Conservation (phyloP, 2,113 vertebrate species). For the Atrichornis clamosus region DNA sequence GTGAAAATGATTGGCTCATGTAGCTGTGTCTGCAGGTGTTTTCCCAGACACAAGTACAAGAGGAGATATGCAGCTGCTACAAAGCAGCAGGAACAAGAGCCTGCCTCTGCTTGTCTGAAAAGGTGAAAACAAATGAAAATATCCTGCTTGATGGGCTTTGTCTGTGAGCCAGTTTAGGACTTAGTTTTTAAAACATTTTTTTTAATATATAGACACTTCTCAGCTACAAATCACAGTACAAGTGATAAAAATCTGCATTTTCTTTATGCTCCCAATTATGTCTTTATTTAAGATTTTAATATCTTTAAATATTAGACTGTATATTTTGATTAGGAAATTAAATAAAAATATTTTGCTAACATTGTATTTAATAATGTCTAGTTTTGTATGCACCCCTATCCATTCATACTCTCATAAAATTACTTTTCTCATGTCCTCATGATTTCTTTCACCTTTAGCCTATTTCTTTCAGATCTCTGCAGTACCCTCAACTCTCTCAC, state of each 20-base stretch:
- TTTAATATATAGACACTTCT: background rate
- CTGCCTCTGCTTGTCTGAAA: background rate
- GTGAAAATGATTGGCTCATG: background rate
- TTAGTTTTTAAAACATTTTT: background rate
- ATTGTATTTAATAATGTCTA: background rate
- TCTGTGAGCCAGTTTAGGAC: background rate
- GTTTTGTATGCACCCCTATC: background rate
- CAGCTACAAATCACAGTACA: background rate
- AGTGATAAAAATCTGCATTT: background rate
- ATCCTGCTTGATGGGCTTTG: background rate
- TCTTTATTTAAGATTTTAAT: background rate
- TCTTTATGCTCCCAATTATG: background rate
- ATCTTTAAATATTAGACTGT: background rate
- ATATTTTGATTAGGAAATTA: background rate
- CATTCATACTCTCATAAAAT: background rate
- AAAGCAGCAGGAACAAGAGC: background rate
- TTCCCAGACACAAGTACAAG: background rate
- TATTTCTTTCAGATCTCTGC: background rate
- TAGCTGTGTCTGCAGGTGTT: background rate
- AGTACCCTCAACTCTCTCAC: background rate
- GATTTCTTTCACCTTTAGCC: background rate
- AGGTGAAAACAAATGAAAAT: background rate
- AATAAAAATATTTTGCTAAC: background rate
- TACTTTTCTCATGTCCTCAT: background rate
- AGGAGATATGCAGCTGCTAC: background rate